A percentile compares a stretch with the other conserved stretches of the same genome.
These are phyloP conservation scores for Sebastes fasciatus DNA, from an alignment of 2,113 vertebrate species.

Conservation along the genomic window DNA sequence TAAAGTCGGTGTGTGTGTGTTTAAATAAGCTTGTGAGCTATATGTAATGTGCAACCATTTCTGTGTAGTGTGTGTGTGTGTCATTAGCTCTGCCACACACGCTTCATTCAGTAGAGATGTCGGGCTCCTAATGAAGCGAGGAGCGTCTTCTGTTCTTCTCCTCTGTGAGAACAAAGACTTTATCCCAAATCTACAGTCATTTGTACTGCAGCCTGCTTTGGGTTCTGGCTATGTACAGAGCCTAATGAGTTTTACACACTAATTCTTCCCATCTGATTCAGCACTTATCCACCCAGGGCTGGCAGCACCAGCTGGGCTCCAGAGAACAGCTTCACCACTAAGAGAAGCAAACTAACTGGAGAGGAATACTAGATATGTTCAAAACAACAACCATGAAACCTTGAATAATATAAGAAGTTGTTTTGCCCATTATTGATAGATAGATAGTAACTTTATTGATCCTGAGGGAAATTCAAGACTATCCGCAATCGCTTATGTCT, in stretches of 20 bases:
- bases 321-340: conserved; percentile 13
- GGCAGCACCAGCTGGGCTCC: conserved; percentile 35
- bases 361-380: neutral
- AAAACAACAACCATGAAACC: neutral
- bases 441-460: too few species aligned
- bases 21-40: too few species aligned
- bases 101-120: neutral
- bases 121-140: neutral
- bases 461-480: too few species aligned
- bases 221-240: conserved; percentile 18
- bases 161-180: conserved; percentile 16
- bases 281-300: conserved; percentile 29
- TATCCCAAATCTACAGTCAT: neutral
- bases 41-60: too few species aligned
- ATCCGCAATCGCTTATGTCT: too few species aligned
- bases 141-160: conserved; percentile 3
- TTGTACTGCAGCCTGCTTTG: conserved; percentile 7
- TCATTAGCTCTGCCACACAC: neutral
- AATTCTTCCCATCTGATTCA: conserved; percentile 48
- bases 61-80: too few species aligned
- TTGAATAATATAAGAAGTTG: too few species aligned
- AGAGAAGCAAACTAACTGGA: neutral
- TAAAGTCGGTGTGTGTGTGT: too few species aligned
- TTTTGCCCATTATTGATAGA: too few species aligned
- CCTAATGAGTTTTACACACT: conserved; percentile 47